Conservation (phyloP, 1,140 invertebrate species). For the Pararge aegeria region DNA sequence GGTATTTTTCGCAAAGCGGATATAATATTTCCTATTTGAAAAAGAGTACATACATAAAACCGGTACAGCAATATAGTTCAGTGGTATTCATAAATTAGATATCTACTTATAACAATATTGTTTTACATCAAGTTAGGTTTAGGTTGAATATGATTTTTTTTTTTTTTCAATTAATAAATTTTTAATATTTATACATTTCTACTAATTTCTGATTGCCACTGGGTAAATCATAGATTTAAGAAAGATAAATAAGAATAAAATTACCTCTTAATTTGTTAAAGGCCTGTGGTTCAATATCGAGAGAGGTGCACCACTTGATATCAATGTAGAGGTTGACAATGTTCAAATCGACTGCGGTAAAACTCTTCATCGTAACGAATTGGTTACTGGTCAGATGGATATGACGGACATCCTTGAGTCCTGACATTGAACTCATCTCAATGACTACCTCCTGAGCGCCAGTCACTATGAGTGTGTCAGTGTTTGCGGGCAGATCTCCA, state of each 20-base stretch:
- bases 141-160: no score
- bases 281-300: slow-evolving; percentile 53
- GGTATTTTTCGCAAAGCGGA: no score
- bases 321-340: slow-evolving; percentile 55
- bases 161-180: no score
- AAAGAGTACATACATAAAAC: no score
- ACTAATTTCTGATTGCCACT: slow-evolving; percentile 5
- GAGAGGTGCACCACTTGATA: slow-evolving; percentile 44
- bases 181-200: no score
- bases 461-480: slow-evolving; percentile 81
- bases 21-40: no score
- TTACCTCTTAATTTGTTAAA: slow-evolving; percentile 64
- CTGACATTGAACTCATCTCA: slow-evolving; percentile 65
- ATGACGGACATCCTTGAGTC: slow-evolving; percentile 46
- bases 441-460: slow-evolving; percentile 81
- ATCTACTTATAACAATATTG: no score
- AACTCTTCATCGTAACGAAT: slow-evolving; percentile 43
- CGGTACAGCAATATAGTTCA: no score
- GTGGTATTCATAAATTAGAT: no score
- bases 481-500: slow-evolving; percentile 80
- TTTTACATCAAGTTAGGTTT: no score
- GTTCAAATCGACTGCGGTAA: slow-evolving; percentile 47
- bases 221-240: not conserved
- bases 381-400: slow-evolving; percentile 43
- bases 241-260: slow-evolving; percentile 2